Evolutionary conservation across 2,888 invertebrate genomes (phyloP).

Genomic region (Tricholauxania praeusta): DNA sequence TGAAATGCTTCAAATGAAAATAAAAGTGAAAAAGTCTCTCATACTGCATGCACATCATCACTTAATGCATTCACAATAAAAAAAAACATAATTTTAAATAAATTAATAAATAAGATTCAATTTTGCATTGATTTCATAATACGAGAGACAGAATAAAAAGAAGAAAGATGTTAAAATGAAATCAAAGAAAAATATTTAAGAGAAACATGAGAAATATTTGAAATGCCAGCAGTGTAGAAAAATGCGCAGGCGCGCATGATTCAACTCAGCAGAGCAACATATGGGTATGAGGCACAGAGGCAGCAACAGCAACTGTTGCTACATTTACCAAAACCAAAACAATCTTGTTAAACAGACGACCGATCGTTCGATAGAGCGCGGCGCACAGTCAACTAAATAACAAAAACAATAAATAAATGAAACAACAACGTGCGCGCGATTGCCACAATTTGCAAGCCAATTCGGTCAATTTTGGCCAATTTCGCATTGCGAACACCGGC

Average conservation of each 20-base stretch:
- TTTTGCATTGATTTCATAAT: not conserved
- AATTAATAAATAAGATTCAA: not conserved
- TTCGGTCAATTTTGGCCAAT: slow-evolving; percentile 23
- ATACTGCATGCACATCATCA: not conserved
- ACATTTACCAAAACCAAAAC: not conserved
- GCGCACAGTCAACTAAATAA: not conserved
- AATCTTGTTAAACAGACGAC: slow-evolving; percentile 6
- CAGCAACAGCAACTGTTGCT: slow-evolving; percentile 17
- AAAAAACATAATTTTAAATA: not conserved
- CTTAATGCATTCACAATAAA: not conserved
- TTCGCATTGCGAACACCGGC: not conserved
- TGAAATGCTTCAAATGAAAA: not conserved
- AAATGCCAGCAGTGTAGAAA: not conserved
- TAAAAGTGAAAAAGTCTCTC: not conserved
- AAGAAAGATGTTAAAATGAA: not conserved
- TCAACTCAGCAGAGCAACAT: not conserved
- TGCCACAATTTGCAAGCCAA: slow-evolving; percentile 14
- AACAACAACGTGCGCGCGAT: not conserved
- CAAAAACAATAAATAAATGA: not conserved
- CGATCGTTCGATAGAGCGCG: not conserved
- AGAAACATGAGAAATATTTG: not conserved
- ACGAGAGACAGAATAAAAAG: not conserved
- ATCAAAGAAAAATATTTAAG: not conserved
- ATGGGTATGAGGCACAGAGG: not conserved
- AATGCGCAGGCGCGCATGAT: not conserved